A percentile compares a stretch with the other conserved stretches of the same genome.
Conservation (phyloP, 2,113 vertebrate species). For the Albula glossodonta region DNA sequence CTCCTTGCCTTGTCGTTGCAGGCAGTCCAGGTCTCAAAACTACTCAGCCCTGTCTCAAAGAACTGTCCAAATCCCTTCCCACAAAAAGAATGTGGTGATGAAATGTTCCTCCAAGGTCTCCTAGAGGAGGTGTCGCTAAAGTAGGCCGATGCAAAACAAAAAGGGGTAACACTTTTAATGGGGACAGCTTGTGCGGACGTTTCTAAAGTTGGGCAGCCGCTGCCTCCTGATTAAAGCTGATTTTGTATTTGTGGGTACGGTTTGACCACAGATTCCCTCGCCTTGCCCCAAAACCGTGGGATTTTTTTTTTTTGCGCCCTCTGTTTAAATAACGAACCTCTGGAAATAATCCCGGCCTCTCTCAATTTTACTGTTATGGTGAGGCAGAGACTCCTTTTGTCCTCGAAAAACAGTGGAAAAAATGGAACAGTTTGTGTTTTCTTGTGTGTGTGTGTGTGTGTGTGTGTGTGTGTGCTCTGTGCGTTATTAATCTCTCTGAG, state of each 20-base stretch:
- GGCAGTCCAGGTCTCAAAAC: background rate
- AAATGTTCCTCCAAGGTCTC: conserved; percentile 45
- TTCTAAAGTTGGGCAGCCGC: background rate
- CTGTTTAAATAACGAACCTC: conserved; percentile 15
- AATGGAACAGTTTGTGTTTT: conserved; percentile 38
- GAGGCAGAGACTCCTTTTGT: conserved; percentile 45
- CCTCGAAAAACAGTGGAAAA: conserved; percentile 42
- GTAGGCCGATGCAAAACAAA: conserved; percentile 44
- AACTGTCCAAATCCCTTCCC: conserved; percentile 38
- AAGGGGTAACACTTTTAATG: conserved; percentile 53
- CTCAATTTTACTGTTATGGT: conserved; percentile 50
- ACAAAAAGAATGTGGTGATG: conserved; percentile 29
- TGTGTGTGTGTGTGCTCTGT: no score
- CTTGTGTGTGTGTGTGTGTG: conserved; percentile 18
- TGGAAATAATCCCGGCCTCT: conserved; percentile 47
- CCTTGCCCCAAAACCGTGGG: conserved; percentile 7
- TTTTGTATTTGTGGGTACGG: conserved; percentile 11
- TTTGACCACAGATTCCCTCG: background rate
- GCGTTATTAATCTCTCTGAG: conserved; percentile 66
- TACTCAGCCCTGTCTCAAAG: conserved; percentile 37
- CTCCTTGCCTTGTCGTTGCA: background rate
- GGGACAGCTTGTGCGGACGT: conserved; percentile 40
- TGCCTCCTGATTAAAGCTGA: conserved; percentile 8
- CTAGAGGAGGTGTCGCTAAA: conserved; percentile 47
- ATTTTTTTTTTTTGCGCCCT: conserved; percentile 17